A percentile compares a stretch with the other conserved stretches of the same genome.
These are phyloP conservation scores for Ips nitidus DNA, from an alignment of 1,140 invertebrate genomes.

Conservation along the genomic window DNA sequence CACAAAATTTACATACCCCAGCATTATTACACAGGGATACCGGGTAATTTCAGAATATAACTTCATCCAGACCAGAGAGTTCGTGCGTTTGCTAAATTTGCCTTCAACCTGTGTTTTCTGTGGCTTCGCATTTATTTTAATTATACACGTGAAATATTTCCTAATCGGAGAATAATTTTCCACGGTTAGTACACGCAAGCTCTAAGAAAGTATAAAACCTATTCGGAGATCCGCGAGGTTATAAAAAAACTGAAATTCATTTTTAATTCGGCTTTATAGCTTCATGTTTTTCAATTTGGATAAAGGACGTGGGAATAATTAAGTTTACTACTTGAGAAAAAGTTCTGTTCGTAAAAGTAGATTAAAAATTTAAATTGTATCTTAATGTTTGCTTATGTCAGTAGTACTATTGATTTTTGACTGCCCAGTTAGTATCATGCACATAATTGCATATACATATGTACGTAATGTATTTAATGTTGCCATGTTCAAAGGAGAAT, in stretches of 20 bases:
- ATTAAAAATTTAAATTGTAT: too few species aligned
- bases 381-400: too few species aligned
- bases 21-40: conserved; percentile 15
- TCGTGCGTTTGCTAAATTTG: conserved; percentile 30
- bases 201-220: neutral
- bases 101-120: conserved; percentile 24
- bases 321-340: neutral
- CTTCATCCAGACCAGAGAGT: conserved; percentile 22
- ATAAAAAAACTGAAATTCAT: conserved; percentile 18
- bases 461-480: too few species aligned
- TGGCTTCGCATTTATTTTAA: conserved; percentile 33
- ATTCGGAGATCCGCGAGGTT: conserved; percentile 1
- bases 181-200: conserved; percentile 20
- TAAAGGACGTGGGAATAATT: neutral
- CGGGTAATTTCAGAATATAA: conserved; percentile 29
- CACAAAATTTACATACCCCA: conserved; percentile 14
- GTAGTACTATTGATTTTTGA: too few species aligned
- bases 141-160: conserved; percentile 34
- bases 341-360: too few species aligned
- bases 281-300: neutral
- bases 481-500: too few species aligned
- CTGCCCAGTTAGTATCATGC: too few species aligned
- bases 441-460: too few species aligned
- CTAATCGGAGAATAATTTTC: conserved; percentile 33
- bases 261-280: conserved; percentile 28